Conservation (phyloP, 2,113 vertebrate genomes). For the Rhabdomys dilectus region DNA sequence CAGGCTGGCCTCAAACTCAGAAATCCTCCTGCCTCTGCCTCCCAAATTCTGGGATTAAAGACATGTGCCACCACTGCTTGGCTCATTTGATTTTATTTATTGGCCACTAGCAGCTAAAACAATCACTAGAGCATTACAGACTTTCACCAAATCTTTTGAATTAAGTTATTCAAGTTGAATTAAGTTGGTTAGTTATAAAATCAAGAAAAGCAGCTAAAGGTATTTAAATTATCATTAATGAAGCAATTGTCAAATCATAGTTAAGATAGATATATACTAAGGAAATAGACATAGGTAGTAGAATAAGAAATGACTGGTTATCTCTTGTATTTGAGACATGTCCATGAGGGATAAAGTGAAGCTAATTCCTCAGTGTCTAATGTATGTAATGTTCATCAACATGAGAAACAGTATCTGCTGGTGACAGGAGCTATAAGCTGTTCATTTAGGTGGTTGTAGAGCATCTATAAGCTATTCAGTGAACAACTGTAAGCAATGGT, state of each 20-base stretch:
- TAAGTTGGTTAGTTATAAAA: not conserved
- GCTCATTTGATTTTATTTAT: too few species aligned
- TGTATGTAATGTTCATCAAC: not conserved
- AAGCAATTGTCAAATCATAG: not conserved
- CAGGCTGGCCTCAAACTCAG: too few species aligned
- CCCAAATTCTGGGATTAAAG: too few species aligned
- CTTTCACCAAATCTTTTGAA: not conserved
- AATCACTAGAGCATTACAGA: not conserved
- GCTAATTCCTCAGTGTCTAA: not conserved
- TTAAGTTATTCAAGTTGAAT: not conserved
- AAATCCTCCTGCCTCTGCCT: too few species aligned
- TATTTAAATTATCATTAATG: not conserved
- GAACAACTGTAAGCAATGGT: not conserved
- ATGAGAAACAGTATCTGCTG: conserved; percentile 1
- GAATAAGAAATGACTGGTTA: not conserved
- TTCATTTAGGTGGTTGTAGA: not conserved
- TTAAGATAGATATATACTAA: not conserved
- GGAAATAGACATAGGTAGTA: not conserved
- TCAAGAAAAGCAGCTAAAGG: not conserved
- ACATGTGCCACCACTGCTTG: too few species aligned
- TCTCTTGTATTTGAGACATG: not conserved
- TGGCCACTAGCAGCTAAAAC: not conserved
- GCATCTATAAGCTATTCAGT: not conserved
- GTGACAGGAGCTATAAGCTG: not conserved
- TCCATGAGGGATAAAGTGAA: not conserved